Base-by-base conservation (phyloP, 2,888 invertebrate genomes). In the Apamea monoglypha region DNA sequence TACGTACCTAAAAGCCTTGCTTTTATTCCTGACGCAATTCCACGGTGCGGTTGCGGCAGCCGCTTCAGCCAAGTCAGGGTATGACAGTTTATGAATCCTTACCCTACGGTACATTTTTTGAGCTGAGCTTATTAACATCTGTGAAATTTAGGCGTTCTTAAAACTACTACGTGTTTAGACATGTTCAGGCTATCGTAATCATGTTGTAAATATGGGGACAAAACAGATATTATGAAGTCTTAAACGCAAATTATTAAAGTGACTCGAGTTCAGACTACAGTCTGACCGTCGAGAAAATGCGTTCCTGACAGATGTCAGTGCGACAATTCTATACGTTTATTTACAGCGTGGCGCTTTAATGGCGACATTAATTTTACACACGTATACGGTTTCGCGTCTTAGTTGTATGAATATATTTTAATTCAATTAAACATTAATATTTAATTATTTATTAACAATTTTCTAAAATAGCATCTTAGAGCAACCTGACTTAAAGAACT, bases 51-150 rank as follows among this genome's bases (percentile, higher is more conserved):
- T 93, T 0, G 94, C 94, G 0, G 94, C 77, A 0, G 94, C 94
- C 0, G 91, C 94, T 84, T 96, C 95, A 1, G 93, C 93, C 32
- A 96, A 88, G 59, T 95, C 95, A 4, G 95, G 92, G 69, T 96
- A 96, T 0, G 95, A 91, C 0, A 96, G 89, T 59, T 89, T 91
- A 0, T 94, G 87, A 7, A 95, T 91, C 67, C 95, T 91, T 56
- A 96, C 68, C 36, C 91, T 90, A 4, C 83, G 76, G 78, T 96
- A 96, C 92, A 96, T 91, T 61, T 80, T 92, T 32, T 96, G 96
- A 1, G 96, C 95, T 71, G 94, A 94, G 29, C 79, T 88, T 14
- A 93, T 91, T 59, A 95, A 86, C 90, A 95, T 95, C 96, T 96
- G 91, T 2, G 47, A 68, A 80, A 61, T 10, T 82, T 88, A 73